Conservation (phyloP, 2,797 vertebrate species). For the Spheniscus humboldti region DNA sequence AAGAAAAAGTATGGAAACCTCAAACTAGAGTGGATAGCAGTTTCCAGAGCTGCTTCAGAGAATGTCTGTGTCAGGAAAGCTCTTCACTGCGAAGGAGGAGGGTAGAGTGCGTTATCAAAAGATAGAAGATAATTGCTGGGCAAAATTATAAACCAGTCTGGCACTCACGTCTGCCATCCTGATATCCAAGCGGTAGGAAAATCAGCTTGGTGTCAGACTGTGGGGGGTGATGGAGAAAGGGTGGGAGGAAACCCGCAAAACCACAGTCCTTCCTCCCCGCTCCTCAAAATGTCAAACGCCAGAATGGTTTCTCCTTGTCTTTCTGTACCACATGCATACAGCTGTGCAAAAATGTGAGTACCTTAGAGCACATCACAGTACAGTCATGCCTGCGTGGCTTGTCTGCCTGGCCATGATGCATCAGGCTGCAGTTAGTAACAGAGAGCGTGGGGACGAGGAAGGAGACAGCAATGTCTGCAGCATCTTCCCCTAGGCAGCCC, state of each 20-base stretch:
- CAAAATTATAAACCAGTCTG: background rate
- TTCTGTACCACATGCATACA: background rate
- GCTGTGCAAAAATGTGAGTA: background rate
- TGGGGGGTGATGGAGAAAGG: background rate
- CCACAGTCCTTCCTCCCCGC: background rate
- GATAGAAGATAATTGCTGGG: constrained; percentile 21
- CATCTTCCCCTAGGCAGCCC: background rate
- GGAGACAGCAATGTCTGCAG: background rate
- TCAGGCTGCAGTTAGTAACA: background rate
- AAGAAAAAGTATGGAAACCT: background rate
- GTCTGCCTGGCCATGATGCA: background rate
- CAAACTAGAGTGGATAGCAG: background rate
- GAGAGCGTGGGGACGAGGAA: background rate
- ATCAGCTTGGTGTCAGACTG: background rate
- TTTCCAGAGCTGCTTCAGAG: background rate
- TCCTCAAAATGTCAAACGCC: background rate
- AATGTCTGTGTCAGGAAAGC: background rate
- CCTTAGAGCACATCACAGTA: background rate
- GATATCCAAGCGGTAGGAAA: background rate
- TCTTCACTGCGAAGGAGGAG: background rate
- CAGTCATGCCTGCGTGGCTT: background rate
- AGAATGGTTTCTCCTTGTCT: background rate
- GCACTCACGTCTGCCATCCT: background rate
- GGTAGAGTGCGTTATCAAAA: background rate
- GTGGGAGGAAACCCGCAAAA: background rate